Percentiles rank a stretch among this genome's conserved stretches.
Conservation (phyloP, 2,888 invertebrate genomes). For the Tetrapedia diversipes region DNA sequence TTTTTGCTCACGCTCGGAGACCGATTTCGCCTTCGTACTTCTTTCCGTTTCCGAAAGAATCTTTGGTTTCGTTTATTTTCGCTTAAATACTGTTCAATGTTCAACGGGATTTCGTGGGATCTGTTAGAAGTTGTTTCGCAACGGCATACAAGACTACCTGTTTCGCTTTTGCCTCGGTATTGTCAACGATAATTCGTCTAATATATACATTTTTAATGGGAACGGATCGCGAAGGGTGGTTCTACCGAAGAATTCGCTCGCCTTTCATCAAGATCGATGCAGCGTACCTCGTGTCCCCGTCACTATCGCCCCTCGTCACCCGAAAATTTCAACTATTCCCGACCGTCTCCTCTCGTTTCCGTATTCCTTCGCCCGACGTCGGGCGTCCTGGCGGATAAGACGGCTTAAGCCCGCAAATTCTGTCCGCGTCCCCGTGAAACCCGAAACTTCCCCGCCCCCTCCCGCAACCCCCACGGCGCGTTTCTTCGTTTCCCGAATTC, state of each 20-base stretch:
- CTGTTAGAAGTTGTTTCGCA: too few relatives aligned
- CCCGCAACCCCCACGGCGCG: constrained; percentile 9
- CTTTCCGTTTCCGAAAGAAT: constrained; percentile 2
- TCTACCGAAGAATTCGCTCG: neutral
- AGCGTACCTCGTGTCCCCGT: neutral
- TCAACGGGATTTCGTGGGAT: too few relatives aligned
- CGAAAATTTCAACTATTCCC: constrained; percentile 12
- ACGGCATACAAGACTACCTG: too few relatives aligned
- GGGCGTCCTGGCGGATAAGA: constrained; percentile 14
- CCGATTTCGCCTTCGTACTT: constrained; percentile 10
- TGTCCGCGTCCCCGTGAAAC: constrained; percentile 37
- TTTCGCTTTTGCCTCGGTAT: too few relatives aligned
- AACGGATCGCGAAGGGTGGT: neutral
- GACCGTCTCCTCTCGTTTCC: constrained; percentile 13
- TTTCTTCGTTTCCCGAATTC: constrained; percentile 37
- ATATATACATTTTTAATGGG: too few relatives aligned
- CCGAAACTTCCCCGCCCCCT: constrained; percentile 29
- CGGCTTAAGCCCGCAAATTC: constrained; percentile 34
- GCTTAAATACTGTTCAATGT: too few relatives aligned
- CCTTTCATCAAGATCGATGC: neutral
- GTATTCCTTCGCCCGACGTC: neutral
- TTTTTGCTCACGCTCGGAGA: neutral
- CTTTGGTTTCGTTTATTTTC: neutral
- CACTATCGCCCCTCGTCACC: neutral
- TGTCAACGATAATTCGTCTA: too few relatives aligned